Base-by-base conservation (phyloP, 2,888 invertebrate species). In the Apodemia duryi region DNA sequence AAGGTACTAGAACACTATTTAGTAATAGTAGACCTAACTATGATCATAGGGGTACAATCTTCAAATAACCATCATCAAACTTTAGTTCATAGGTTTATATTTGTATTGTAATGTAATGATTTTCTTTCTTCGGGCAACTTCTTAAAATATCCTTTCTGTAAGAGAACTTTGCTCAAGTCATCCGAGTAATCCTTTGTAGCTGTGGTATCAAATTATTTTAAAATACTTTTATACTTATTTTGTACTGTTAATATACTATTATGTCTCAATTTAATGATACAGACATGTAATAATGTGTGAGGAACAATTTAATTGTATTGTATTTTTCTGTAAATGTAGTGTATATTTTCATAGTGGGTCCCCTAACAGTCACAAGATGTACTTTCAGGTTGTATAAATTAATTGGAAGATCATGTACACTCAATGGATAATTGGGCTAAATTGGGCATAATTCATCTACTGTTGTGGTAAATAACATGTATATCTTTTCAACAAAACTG, bases 31-130 rank as follows among this genome's bases (percentile, higher is more conserved):
- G 65, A 61, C 61, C 49, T 63, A 49, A 64, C 64, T 77, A 82
- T 80, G 60, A 35, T 60, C 89, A 89, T 90, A 88, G 89, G 85
- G 85, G 82, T 84, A 86, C 79, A 78, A 65, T 77, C 81, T 81
- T 85, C 85, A 88, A 88, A 89, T 87, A 85, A 84, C 70, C 68
- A 54, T 29, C 54, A 57, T 29, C 57, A 57, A 57, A 32, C 32
- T 69, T 68, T 76, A 73, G 74, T 71, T 66, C 51, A 68, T 75
- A 76, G 75, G 76, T 73, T 73, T 67, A 70, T 68, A 60, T 66
- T 72, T 69, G 71, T 71, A 68, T 68, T 67, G 57, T 66, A 65
- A 68, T 65, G 67, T 67, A 63, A 67, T 68, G 63, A 38, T 70
- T 70, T 70, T 62, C 63, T 64, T 68, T 69, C 66, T 70, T 62